A percentile compares a stretch with the other conserved stretches of the same genome.
phyloP scores from a whole-genome alignment of 2,797 vertebrate species.

The Pseudotriccus pelzelni region DNA sequence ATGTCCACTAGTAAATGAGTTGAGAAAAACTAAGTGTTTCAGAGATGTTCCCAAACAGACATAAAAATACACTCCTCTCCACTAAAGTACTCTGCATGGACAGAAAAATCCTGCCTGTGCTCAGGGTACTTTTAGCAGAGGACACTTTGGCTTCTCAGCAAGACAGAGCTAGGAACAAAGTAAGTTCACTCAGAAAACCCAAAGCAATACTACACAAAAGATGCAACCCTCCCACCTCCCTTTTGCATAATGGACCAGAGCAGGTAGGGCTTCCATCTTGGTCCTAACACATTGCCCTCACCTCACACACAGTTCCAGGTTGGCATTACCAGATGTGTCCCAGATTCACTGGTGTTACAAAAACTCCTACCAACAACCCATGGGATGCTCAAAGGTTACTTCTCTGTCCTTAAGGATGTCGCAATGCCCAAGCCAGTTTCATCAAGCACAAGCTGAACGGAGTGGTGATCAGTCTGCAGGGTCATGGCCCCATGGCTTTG shows the following conservation, averaged over 20 bases:
- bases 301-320: not conserved
- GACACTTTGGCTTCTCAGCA: not conserved
- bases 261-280: not conserved
- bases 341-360: not conserved
- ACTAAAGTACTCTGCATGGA: not conserved
- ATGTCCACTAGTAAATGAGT: not conserved
- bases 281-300: not conserved
- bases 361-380: not conserved
- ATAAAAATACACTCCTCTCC: not conserved
- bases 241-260: not conserved
- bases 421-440: not conserved
- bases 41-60: not conserved
- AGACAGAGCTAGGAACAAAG: not conserved
- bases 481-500: not conserved
- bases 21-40: not conserved
- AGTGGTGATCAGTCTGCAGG: not conserved
- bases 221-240: not conserved
- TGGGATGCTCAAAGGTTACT: not conserved
- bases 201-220: not conserved
- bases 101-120: not conserved
- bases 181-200: not conserved
- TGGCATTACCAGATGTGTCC: not conserved
- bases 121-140: not conserved
- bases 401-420: not conserved
- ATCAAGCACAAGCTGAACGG: not conserved